Evolutionary conservation across 2,888 invertebrate species (phyloP).

Genomic region (Dinocampus coccinellae): DNA sequence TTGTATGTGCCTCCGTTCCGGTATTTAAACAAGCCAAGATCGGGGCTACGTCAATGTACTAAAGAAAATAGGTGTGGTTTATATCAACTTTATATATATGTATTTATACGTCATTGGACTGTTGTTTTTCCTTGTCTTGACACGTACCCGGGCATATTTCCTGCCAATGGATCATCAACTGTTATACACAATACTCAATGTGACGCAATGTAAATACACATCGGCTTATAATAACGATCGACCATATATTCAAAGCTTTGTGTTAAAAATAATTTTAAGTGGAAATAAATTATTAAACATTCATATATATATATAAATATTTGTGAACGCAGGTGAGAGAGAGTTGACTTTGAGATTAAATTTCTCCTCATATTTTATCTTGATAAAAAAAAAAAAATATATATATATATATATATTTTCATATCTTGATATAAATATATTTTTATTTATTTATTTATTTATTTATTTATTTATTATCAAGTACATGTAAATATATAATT

Average conservation of each 20-base stretch:
- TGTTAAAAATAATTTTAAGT: constrained; percentile 18
- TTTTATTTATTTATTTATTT: no score
- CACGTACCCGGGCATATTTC: constrained; percentile 26
- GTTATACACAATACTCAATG: not conserved
- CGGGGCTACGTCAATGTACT: constrained; percentile 38
- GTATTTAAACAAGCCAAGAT: constrained; percentile 64
- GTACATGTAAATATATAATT: not conserved
- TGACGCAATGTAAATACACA: constrained; percentile 18
- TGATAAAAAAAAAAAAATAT: not conserved
- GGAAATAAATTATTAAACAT: not conserved
- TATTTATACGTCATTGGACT: not conserved
- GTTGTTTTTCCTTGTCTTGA: constrained; percentile 7
- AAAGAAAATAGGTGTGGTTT: constrained; percentile 37
- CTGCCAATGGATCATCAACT: constrained; percentile 17
- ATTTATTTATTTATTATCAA: not conserved
- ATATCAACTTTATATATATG: not conserved
- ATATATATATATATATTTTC: not conserved
- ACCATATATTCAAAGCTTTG: constrained; percentile 25
- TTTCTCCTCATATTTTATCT: constrained; percentile 7
- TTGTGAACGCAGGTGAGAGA: not conserved
- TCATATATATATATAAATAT: not conserved
- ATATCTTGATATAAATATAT: no score
- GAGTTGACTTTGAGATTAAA: constrained; percentile 2
- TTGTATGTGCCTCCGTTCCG: constrained; percentile 59
- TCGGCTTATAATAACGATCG: not conserved